Conservation (phyloP, 2,888 invertebrate genomes). For the Anthophora plumipes region DNA sequence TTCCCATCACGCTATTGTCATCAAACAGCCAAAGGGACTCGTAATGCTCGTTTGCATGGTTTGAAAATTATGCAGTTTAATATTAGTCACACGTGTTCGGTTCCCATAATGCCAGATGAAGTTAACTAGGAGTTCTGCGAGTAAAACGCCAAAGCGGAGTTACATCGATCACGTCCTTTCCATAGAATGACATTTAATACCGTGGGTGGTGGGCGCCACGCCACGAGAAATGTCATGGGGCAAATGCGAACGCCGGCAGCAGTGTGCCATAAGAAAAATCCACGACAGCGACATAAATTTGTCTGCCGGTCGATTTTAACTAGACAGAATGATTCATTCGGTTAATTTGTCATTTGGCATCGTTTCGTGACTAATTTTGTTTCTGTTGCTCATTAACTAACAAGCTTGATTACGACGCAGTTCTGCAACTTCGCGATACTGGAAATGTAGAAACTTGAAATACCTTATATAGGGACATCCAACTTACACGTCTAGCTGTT, state of each 20-base stretch:
- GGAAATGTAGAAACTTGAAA: background rate
- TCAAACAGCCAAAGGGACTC: background rate
- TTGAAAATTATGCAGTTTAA: constrained; percentile 1
- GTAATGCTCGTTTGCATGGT: background rate
- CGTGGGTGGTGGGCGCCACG: constrained; percentile 78
- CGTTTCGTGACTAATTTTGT: constrained; percentile 28
- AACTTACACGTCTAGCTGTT: too few species aligned
- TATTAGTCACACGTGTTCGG: constrained; percentile 2
- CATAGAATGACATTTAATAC: constrained; percentile 78
- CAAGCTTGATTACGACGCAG: background rate
- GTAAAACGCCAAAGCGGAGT: constrained; percentile 59
- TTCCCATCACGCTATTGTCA: background rate
- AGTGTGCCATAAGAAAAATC: constrained; percentile 24
- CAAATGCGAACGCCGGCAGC: constrained; percentile 57
- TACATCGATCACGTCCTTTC: constrained; percentile 79
- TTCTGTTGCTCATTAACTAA: background rate
- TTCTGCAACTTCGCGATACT: background rate
- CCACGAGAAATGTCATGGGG: constrained; percentile 77
- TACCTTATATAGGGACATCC: too few species aligned
- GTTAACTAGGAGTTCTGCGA: constrained; percentile 52
- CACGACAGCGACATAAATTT: constrained; percentile 48
- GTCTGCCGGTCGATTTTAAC: constrained; percentile 34
- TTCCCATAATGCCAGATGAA: constrained; percentile 46
- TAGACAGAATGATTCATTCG: constrained; percentile 22
- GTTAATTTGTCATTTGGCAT: constrained; percentile 15